Base-by-base conservation (phyloP, 2,113 vertebrate species). In the Todiramphus saurophagus region DNA sequence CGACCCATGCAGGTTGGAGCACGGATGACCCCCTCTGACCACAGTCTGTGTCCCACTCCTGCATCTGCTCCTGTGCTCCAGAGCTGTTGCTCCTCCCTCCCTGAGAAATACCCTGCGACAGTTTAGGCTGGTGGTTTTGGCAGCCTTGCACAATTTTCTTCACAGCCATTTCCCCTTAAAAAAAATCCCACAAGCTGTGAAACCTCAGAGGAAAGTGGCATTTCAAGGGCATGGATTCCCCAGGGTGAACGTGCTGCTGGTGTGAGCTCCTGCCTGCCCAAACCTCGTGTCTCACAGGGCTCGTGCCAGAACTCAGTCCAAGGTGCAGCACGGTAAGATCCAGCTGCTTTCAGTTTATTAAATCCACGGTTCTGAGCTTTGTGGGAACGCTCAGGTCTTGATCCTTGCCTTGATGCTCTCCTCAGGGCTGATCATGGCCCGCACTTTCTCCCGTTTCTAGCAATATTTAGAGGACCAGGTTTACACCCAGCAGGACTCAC, bases 11-110 rank as follows among this genome's bases (percentile, higher is more conserved):
- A 2, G 35, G 43, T 58, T 3, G 3, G 68, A 43, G 60, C 69
- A 13, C 2, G 1, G 53, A 2, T 31, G 81, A 50, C 25, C 20
- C 39, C 0, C 39, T 39, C 1, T 7, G 31, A 12, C 2, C 2
- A 2, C 31, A 17, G 27, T 4, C 62, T 16, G 27, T 18, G 44
- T 44, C 55, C 53, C 23, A 0, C 5, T 33, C 21, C 50, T 10
- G 21, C 43, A 1, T 12, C 21, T 20, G 0, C 53, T 16, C 53
- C 2, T 1, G 12, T 33, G 41, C 18, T 30, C 60, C 2, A 5
- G 48, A 74, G 75, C n/a, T 1, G 1, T 41, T 14, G 14, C 55
- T 75, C n/a, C n/a, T 70, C 31, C 56, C 37, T 59, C 28, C 33
- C 51, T 1, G 2, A 20, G 43, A 37, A 83, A 21, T 4, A 1